These are phyloP conservation scores for Mythimna ferrago DNA, from an alignment of 2,888 invertebrate genomes.

Conservation along the genomic window DNA sequence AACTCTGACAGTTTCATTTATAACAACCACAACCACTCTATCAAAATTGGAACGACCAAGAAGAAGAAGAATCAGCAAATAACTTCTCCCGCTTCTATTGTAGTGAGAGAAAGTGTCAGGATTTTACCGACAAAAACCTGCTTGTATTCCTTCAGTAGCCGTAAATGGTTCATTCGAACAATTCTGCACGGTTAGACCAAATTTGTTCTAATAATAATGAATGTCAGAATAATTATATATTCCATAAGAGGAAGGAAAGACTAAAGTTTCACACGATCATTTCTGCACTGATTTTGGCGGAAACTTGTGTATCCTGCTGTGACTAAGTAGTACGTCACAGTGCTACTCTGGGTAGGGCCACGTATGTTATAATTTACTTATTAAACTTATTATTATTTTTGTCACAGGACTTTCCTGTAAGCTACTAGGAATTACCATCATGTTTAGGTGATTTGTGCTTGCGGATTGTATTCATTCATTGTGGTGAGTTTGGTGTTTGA, in stretches of 20 bases:
- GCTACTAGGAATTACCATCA: not conserved
- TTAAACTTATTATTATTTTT: not conserved
- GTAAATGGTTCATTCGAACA: too few species aligned
- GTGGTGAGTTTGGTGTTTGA: not conserved
- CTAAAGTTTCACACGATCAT: not conserved
- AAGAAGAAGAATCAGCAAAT: too few species aligned
- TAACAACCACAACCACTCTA: too few species aligned
- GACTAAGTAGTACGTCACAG: not conserved
- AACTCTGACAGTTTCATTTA: too few species aligned
- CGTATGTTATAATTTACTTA: not conserved
- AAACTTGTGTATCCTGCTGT: not conserved
- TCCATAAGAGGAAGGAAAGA: conserved; percentile 1
- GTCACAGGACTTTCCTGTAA: conserved; percentile 9
- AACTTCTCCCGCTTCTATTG: too few species aligned
- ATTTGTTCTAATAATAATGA: too few species aligned
- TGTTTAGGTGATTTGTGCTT: not conserved
- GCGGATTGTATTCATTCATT: not conserved
- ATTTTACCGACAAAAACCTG: too few species aligned
- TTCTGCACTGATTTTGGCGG: conserved; percentile 2
- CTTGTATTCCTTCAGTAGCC: too few species aligned
- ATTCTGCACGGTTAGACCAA: too few species aligned
- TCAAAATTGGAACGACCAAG: too few species aligned
- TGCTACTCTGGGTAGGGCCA: not conserved
- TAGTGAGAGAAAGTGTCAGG: too few species aligned
- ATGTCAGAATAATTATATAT: not conserved